Evolutionary conservation across 2,888 invertebrate species (phyloP).

Genomic region (Thereva unica): DNA sequence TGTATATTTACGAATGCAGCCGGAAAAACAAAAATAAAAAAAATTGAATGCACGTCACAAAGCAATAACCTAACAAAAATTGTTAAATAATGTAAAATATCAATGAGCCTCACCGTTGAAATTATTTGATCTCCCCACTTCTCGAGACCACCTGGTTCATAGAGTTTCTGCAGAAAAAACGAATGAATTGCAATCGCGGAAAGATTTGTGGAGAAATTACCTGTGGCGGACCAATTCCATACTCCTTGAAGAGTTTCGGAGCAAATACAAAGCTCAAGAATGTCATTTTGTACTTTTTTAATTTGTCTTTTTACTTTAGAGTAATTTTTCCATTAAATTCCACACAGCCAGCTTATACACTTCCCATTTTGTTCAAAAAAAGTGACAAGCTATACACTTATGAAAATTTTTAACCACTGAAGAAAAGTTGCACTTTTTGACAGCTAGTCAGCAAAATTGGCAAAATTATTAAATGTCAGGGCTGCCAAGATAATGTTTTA

Average conservation of each 20-base stretch:
- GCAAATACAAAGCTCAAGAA: constrained; percentile 66
- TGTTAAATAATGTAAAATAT: constrained; percentile 15
- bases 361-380: too few relatives aligned
- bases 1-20: not conserved
- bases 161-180: constrained; percentile 62
- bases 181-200: constrained; percentile 38
- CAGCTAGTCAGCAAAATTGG: too few relatives aligned
- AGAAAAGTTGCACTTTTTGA: too few relatives aligned
- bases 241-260: constrained; percentile 73
- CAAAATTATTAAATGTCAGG: too few relatives aligned
- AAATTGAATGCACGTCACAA: constrained; percentile 20
- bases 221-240: constrained; percentile 65
- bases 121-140: constrained; percentile 75
- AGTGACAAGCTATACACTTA: too few relatives aligned
- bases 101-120: constrained; percentile 53
- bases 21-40: constrained; percentile 1
- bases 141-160: constrained; percentile 71
- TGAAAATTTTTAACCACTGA: too few relatives aligned
- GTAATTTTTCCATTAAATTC: too few relatives aligned
- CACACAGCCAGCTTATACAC: too few relatives aligned
- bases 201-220: constrained; percentile 51
- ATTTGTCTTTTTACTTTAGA: constrained; percentile 18
- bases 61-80: constrained; percentile 5
- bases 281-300: constrained; percentile 49
- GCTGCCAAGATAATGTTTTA: too few relatives aligned